These are phyloP conservation scores for Lasioglossum lativentre DNA, from an alignment of 2,888 invertebrate species.

Conservation along the genomic window DNA sequence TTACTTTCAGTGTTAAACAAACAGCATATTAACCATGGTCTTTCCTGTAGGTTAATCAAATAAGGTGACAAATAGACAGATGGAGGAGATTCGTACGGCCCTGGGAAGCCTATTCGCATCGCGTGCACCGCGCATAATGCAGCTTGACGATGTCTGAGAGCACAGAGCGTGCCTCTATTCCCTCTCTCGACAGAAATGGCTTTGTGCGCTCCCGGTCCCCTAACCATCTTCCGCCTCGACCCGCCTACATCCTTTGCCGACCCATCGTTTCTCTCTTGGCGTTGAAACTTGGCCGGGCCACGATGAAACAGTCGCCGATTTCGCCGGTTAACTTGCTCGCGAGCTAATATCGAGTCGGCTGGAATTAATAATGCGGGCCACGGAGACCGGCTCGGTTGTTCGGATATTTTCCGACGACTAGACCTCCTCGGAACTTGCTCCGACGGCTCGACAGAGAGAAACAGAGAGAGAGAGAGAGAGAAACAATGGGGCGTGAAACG, in stretches of 20 bases:
- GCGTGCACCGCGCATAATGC: conserved; percentile 68
- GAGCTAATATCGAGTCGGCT: conserved; percentile 31
- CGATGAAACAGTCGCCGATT: conserved; percentile 34
- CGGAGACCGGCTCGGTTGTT: neutral
- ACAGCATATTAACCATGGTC: no score
- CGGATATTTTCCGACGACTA: neutral
- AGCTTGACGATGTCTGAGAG: conserved; percentile 68
- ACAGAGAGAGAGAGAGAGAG: neutral
- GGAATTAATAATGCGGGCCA: conserved; percentile 9
- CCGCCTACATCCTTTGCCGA: conserved; percentile 44
- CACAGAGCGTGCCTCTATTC: conserved; percentile 72
- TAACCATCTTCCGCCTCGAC: conserved; percentile 50
- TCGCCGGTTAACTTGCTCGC: conserved; percentile 43
- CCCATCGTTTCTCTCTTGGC: conserved; percentile 27
- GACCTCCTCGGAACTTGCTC: neutral
- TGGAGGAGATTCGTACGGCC: conserved; percentile 46
- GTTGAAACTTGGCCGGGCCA: conserved; percentile 43
- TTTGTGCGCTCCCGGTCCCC: conserved; percentile 69
- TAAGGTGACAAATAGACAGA: neutral
- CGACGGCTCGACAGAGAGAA: neutral
- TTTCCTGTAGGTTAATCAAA: no score
- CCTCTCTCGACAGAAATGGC: conserved; percentile 71
- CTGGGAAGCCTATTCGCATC: conserved; percentile 66
- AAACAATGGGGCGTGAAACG: neutral
- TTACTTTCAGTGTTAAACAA: no score